A percentile compares a stretch with the other conserved stretches of the same genome.
Evolutionary conservation across 2,797 vertebrate genomes (phyloP).

Genomic region (Sciaenops ocellatus): DNA sequence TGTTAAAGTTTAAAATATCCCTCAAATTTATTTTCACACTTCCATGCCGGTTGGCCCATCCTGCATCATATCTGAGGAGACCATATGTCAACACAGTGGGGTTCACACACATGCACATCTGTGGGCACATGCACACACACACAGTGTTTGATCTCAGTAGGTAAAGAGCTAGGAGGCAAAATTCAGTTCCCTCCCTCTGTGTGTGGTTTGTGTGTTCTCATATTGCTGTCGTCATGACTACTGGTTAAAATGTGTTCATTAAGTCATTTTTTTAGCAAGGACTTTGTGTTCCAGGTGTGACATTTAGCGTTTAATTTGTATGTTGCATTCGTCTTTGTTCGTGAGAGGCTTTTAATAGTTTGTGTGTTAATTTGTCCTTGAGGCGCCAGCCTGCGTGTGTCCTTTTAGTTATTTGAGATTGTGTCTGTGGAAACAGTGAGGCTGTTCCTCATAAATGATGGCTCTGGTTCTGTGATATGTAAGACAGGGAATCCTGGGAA

Average conservation of each 20-base stretch:
- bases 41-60: constrained; percentile 19
- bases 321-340: constrained; percentile 1
- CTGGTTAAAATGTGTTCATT: not conserved
- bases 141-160: constrained; percentile 58
- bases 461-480: not conserved
- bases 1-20: constrained; percentile 13
- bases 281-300: not conserved
- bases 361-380: constrained; percentile 2
- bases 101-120: constrained; percentile 35
- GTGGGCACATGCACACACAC: constrained; percentile 31
- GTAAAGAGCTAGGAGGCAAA: constrained; percentile 39
- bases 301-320: not conserved
- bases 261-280: not conserved
- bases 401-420: not conserved
- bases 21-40: constrained; percentile 4
- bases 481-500: constrained; percentile 20
- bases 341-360: not conserved
- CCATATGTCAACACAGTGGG: constrained; percentile 47
- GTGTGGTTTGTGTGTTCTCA: not conserved
- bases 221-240: not conserved
- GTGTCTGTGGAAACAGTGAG: not conserved
- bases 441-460: not conserved
- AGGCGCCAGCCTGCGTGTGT: not conserved
- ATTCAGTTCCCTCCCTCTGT: constrained; percentile 9
- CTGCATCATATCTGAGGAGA: constrained; percentile 46